Conservation (phyloP, 2,797 vertebrate genomes). For the Girardinus metallicus region DNA sequence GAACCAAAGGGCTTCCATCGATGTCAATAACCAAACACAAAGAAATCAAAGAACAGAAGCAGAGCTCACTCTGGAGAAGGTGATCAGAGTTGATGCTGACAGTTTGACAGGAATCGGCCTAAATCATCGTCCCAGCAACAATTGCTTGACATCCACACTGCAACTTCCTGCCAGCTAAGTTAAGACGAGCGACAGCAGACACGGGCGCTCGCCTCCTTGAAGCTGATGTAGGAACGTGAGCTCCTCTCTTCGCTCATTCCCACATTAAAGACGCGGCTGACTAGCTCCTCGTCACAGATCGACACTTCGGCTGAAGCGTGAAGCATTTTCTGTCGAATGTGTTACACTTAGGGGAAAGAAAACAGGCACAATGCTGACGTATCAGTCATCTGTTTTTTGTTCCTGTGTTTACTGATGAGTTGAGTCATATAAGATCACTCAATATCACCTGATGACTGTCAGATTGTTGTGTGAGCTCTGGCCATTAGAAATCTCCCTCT, state of each 20-base stretch:
- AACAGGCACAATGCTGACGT: not conserved
- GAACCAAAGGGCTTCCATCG: constrained; percentile 26
- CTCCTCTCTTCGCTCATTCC: constrained; percentile 20
- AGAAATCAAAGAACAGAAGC: constrained; percentile 9
- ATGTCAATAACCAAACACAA: constrained; percentile 9
- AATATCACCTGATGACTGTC: not conserved
- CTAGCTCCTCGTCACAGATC: constrained; percentile 14
- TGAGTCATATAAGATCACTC: not conserved
- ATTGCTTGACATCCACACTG: constrained; percentile 45
- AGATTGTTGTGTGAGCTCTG: not conserved
- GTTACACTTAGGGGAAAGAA: not conserved
- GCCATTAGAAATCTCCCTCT: not conserved
- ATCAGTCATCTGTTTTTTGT: not conserved
- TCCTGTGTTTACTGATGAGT: not conserved
- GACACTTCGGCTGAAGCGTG: not conserved
- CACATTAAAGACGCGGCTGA: constrained; percentile 20
- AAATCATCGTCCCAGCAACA: constrained; percentile 25
- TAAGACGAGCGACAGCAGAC: constrained; percentile 42
- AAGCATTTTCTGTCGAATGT: not conserved
- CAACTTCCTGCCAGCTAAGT: constrained; percentile 43
- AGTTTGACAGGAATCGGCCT: constrained; percentile 51
- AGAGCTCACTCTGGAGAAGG: constrained; percentile 16
- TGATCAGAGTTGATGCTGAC: constrained; percentile 49
- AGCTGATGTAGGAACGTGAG: constrained; percentile 36
- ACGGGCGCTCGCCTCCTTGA: not conserved